These are phyloP conservation scores for Stenodema calcarata DNA, from an alignment of 2,888 invertebrate genomes.

Conservation along the genomic window DNA sequence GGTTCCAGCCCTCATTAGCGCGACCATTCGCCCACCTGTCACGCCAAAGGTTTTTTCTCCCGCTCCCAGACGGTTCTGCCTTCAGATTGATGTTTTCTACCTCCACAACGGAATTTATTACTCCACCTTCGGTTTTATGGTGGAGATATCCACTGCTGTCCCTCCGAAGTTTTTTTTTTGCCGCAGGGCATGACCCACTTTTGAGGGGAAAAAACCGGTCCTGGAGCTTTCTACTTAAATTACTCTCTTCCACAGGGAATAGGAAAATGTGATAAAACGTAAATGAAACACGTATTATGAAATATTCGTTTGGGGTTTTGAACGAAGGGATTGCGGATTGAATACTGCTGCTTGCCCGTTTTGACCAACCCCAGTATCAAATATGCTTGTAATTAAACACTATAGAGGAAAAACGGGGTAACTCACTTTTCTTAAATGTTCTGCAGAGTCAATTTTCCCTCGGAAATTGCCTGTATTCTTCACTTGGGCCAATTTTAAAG, in stretches of 20 bases:
- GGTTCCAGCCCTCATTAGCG: slow-evolving; percentile 23
- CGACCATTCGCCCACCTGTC: slow-evolving; percentile 35
- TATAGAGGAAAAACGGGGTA: too few relatives aligned
- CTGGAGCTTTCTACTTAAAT: slow-evolving; percentile 7
- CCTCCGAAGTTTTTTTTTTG: slow-evolving; percentile 12
- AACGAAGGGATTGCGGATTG: too few relatives aligned
- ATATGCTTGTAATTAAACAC: too few relatives aligned
- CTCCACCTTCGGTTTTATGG: slow-evolving; percentile 24
- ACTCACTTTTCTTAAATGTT: too few relatives aligned
- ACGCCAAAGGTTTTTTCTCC: slow-evolving; percentile 17
- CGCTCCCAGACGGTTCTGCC: not conserved
- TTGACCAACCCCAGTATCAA: too few relatives aligned
- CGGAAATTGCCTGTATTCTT: too few relatives aligned
- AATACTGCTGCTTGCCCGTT: too few relatives aligned
- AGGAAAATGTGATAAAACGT: too few relatives aligned
- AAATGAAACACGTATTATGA: too few relatives aligned
- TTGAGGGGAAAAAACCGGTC: not conserved
- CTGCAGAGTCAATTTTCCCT: too few relatives aligned
- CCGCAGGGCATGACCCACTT: slow-evolving; percentile 18
- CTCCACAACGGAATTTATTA: slow-evolving; percentile 28
- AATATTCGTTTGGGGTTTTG: too few relatives aligned
- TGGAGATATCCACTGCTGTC: not conserved
- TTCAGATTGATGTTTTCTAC: slow-evolving; percentile 7
- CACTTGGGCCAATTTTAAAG: too few relatives aligned
- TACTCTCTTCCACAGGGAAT: not conserved